phyloP scores from a whole-genome alignment of 2,797 vertebrate species.

The Hemibagrus guttatus region DNA sequence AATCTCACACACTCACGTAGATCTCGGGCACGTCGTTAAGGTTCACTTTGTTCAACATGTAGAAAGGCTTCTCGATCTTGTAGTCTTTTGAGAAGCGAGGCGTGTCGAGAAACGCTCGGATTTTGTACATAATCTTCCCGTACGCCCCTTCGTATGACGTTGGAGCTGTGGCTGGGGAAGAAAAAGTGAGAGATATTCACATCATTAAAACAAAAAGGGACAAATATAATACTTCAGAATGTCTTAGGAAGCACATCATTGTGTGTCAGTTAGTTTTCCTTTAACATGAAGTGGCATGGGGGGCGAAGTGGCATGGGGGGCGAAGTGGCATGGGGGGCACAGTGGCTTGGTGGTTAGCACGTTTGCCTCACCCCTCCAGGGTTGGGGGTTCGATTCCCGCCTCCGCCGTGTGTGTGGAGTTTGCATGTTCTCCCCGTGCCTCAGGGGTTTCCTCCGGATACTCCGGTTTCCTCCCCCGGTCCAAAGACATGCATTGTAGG shows the following conservation, averaged over 20 bases:
- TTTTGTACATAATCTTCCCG: slow-evolving; percentile 86
- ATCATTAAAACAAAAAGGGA: neutral
- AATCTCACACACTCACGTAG: slow-evolving; percentile 75
- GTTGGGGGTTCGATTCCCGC: no score
- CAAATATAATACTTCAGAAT: neutral
- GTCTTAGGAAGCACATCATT: neutral
- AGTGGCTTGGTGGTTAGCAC: no score
- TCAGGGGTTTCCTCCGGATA: no score
- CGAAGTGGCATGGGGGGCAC: no score
- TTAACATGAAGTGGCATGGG: neutral
- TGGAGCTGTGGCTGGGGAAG: slow-evolving; percentile 79
- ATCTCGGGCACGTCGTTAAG: slow-evolving; percentile 90
- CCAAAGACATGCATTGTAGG: no score
- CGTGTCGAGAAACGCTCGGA: slow-evolving; percentile 88
- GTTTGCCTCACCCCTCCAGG: no score
- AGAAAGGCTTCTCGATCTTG: slow-evolving; percentile 83
- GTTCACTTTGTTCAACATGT: slow-evolving; percentile 84
- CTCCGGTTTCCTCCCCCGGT: no score
- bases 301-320: no score
- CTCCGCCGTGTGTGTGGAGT: no score
- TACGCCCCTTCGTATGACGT: slow-evolving; percentile 94
- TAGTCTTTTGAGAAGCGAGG: slow-evolving; percentile 91
- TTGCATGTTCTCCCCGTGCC: no score
- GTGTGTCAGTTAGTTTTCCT: neutral
- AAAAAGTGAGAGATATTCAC: neutral